A percentile compares a stretch with the other conserved stretches of the same genome.
Evolutionary conservation across 1,140 invertebrate species (phyloP).

Genomic region (Brachionus rubens): DNA sequence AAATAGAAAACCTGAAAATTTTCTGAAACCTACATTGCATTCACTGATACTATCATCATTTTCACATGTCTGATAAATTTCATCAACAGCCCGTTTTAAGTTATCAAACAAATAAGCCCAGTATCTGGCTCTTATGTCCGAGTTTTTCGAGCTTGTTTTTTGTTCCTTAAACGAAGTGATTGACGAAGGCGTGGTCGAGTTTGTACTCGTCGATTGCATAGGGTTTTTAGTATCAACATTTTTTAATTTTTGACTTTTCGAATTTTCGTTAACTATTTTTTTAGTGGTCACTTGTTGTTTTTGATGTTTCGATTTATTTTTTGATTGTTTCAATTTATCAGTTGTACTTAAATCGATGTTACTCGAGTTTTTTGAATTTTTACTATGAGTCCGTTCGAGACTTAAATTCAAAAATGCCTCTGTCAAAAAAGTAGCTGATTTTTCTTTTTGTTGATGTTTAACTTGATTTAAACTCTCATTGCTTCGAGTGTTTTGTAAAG

Average conservation of each 20-base stretch:
- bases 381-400: slow-evolving; percentile 29
- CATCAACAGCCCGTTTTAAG: slow-evolving; percentile 78
- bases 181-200: not conserved
- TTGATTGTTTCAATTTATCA: not conserved
- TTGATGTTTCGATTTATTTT: not conserved
- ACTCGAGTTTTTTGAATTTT: slow-evolving; percentile 19
- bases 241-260: too few relatives aligned
- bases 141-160: not conserved
- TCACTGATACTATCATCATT: slow-evolving; percentile 66
- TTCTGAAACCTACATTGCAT: slow-evolving; percentile 63
- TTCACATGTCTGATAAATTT: slow-evolving; percentile 68
- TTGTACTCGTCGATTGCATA: too few relatives aligned
- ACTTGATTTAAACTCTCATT: not conserved
- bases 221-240: too few relatives aligned
- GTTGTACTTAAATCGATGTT: not conserved
- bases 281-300: not conserved
- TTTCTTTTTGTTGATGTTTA: not conserved
- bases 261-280: too few relatives aligned
- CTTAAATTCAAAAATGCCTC: slow-evolving; percentile 18
- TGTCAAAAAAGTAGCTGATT: slow-evolving; percentile 14
- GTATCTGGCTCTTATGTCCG: slow-evolving; percentile 64
- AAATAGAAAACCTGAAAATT: not conserved
- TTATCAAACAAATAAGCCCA: slow-evolving; percentile 93
- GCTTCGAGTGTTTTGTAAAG: not conserved
- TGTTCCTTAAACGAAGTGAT: not conserved